phyloP scores from a whole-genome alignment of 2,113 vertebrate species.

The Riparia riparia region DNA sequence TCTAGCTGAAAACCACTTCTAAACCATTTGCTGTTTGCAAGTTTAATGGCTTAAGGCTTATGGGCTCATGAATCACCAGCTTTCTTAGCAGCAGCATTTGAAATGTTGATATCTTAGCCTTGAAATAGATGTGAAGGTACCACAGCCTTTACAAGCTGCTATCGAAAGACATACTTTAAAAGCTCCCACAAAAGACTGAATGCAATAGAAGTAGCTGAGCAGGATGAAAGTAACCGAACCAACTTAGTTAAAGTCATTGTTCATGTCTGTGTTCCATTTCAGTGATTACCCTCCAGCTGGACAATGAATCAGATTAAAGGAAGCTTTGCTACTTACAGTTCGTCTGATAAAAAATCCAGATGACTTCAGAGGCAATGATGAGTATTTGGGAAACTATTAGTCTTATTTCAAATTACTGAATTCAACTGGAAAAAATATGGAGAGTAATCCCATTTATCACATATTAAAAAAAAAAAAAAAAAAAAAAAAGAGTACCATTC shows the following conservation, averaged over 20 bases:
- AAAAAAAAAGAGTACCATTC: not conserved
- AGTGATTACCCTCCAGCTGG: slow-evolving; percentile 14
- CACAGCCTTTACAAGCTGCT: slow-evolving; percentile 63
- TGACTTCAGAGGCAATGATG: slow-evolving; percentile 16
- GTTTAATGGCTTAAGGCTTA: slow-evolving; percentile 70
- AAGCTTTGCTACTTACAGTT: slow-evolving; percentile 13
- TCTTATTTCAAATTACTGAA: slow-evolving; percentile 29
- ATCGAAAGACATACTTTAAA: slow-evolving; percentile 66
- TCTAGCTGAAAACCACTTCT: slow-evolving; percentile 56
- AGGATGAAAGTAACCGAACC: slow-evolving; percentile 18
- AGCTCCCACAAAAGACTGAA: slow-evolving; percentile 45
- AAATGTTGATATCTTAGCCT: slow-evolving; percentile 72
- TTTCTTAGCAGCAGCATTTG: slow-evolving; percentile 66
- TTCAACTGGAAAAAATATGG: not conserved
- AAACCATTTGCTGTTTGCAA: slow-evolving; percentile 66
- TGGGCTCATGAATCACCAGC: slow-evolving; percentile 67
- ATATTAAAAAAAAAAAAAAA: not conserved
- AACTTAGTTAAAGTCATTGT: slow-evolving; percentile 59
- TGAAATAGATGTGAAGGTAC: slow-evolving; percentile 71
- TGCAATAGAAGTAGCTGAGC: slow-evolving; percentile 16
- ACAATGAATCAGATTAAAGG: slow-evolving; percentile 48
- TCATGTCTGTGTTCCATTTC: slow-evolving; percentile 32
- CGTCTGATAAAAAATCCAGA: slow-evolving; percentile 50
- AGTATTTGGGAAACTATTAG: slow-evolving; percentile 22
- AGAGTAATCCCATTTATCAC: not conserved